Base-by-base conservation (phyloP, 2,888 invertebrate genomes). In the Periphyllus acericola region DNA sequence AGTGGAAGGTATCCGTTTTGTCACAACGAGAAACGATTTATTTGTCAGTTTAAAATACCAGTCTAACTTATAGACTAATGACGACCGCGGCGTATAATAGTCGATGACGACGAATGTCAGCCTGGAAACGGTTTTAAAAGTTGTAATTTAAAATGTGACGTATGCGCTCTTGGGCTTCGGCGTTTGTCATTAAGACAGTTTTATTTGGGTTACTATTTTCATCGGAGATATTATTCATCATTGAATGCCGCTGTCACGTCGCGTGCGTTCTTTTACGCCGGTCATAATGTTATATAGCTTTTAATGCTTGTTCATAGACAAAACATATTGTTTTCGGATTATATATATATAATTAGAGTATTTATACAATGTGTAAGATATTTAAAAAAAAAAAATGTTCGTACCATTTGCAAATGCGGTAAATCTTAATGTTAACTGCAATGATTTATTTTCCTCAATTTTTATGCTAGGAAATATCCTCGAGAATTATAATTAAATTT, bases 11-110 rank as follows among this genome's bases (percentile, higher is more conserved):
- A 29, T 29, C 72, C 72, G 72, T 34, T 40, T 66, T 66, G 66
- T 84, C 84, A 84, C 76, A 9, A 66, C n/a, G 66, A 29, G 46
- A 84, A 74, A 75, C 76, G 76, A 84, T 76, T 76, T 76, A 76
- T 84, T 40, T 32, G 29, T 32, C 32, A 17, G 40, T 46, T 66
- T 66, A 76, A 76, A 83, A 76, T 74, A 66, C 68, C 3, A 25
- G 40, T 83, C 55, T 40, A 32, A 3, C 36, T 40, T 29, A n/a
- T 55, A 36, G n/a, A n/a, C n/a, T n/a, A 74, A 72, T 32, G 11
- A 68, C 40, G 52, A 52, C 25, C 46, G 14, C 46, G 46, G 36
- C n/a, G 19, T 17, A 17, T 60, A 25, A 32, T n/a, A 14, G 79
- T 79, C 60, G 79, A 72, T 32, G 25, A 32, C 60, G 79, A n/a